Evolutionary conservation across 2,797 vertebrate genomes (phyloP), one percentile per base, ranked within the genome.

Genomic region (Loris lydekkerianus): DNA sequence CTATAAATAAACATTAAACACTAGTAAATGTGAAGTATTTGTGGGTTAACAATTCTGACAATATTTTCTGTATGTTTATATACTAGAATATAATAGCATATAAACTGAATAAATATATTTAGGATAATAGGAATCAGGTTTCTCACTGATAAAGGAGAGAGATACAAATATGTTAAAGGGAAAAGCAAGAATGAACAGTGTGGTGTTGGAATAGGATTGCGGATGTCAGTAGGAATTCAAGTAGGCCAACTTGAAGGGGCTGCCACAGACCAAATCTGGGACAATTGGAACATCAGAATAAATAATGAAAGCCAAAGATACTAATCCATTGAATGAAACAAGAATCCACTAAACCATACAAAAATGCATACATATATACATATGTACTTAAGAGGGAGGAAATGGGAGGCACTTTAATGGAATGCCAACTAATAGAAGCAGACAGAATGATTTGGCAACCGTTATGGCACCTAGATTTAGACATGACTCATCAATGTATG

Each of bases 341-440:
- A 91, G 40, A 88, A 67, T 43, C 29, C 15, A 82, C 11, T 15
- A 86, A 56, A n/a, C 46, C 40, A 87, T 65, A 73, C 9, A 31
- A 90, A 94, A 82, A 85, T 53, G 29, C 27, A 49, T 20, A 43
- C 37, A 27, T 34, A 61, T 11, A 14, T 31, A n/a, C 40, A n/a
- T 15, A 43, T 1, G 43, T 27, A 37, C 11, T 49, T 21, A 58
- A 9, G 15, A 86, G 10, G 11, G 20, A 21, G 14, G 40, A 85
- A 86, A 89, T n/a, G 37, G 21, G n/a, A 86, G 40, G 27, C 11
- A 63, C 34, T 86, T 93, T 14, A 76, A 89, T 10, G 90, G 77
- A 78, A 94, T 83, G 63, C 40, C 70, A 96, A 82, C 37, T 85
- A 87, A 89, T 46, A 76, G 76, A 90, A n/a, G 49, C 17, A 73